These are phyloP conservation scores for Podargus strigoides DNA, from an alignment of 2,797 vertebrate species.

Conservation along the genomic window DNA sequence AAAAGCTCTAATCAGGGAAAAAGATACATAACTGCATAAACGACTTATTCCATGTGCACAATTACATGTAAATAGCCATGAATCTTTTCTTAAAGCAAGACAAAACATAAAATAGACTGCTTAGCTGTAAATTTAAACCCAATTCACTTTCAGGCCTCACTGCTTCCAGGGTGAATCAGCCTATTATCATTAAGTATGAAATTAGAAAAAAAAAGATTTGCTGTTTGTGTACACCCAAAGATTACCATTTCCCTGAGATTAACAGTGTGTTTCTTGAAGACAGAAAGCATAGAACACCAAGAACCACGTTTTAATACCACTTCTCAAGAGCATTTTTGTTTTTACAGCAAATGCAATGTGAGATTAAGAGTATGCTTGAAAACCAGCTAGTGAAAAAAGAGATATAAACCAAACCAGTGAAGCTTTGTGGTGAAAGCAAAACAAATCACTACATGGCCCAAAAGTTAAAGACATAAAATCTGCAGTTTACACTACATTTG, in stretches of 20 bases:
- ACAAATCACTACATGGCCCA: not conserved
- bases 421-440: not conserved
- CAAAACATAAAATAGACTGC: slow-evolving; percentile 55
- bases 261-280: not conserved
- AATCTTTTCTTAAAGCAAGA: slow-evolving; percentile 61
- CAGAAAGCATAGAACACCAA: not conserved
- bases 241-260: slow-evolving; percentile 22
- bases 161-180: slow-evolving; percentile 55
- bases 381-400: not conserved
- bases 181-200: slow-evolving; percentile 63
- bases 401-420: not conserved
- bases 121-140: slow-evolving; percentile 67
- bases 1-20: slow-evolving; percentile 16
- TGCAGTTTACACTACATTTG: slow-evolving; percentile 31
- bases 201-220: slow-evolving; percentile 46
- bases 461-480: slow-evolving; percentile 8
- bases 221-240: slow-evolving; percentile 17
- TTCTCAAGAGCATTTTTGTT: slow-evolving; percentile 8
- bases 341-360: slow-evolving; percentile 1
- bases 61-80: slow-evolving; percentile 63
- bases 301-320: slow-evolving; percentile 13
- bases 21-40: slow-evolving; percentile 14
- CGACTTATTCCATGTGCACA: slow-evolving; percentile 21
- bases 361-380: not conserved
- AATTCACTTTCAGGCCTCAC: slow-evolving; percentile 59